A percentile compares a stretch with the other conserved stretches of the same genome.
Conservation (phyloP, 2,113 vertebrate genomes). For the Sinocyclocheilus maitianheensis region DNA sequence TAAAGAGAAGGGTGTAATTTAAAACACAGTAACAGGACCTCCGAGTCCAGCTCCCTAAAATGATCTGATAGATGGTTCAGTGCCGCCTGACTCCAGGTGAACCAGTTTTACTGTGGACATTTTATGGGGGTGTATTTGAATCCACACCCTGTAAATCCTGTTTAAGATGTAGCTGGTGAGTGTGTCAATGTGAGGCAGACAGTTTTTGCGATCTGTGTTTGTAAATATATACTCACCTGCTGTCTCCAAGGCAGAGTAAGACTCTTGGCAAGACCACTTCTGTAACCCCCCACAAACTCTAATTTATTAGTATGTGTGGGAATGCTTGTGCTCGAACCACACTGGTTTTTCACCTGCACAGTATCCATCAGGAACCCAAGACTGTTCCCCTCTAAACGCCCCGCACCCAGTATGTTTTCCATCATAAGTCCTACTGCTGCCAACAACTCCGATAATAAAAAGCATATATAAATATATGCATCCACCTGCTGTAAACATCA, state of each 20-base stretch:
- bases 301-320: slow-evolving; percentile 20
- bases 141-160: slow-evolving; percentile 55
- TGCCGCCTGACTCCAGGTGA: slow-evolving; percentile 17
- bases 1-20: background rate
- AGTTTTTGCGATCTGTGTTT: slow-evolving; percentile 17
- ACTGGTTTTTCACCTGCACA: slow-evolving; percentile 23
- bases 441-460: slow-evolving; percentile 11
- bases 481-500: slow-evolving; percentile 34
- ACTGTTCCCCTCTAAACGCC: slow-evolving; percentile 15
- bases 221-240: slow-evolving; percentile 57
- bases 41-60: background rate
- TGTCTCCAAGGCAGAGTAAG: slow-evolving; percentile 48
- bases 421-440: background rate
- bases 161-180: slow-evolving; percentile 40
- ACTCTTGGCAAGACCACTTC: slow-evolving; percentile 42
- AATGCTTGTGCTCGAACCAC: slow-evolving; percentile 7
- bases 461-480: slow-evolving; percentile 48
- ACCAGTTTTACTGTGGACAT: slow-evolving; percentile 3
- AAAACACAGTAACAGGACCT: slow-evolving; percentile 8
- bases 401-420: background rate
- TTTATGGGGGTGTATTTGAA: slow-evolving; percentile 49
- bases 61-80: background rate
- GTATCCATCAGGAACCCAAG: slow-evolving; percentile 40
- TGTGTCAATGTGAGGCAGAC: slow-evolving; percentile 31
- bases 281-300: background rate